phyloP scores from a whole-genome alignment of 2,113 vertebrate species.

The Daphoenositta chrysoptera region DNA sequence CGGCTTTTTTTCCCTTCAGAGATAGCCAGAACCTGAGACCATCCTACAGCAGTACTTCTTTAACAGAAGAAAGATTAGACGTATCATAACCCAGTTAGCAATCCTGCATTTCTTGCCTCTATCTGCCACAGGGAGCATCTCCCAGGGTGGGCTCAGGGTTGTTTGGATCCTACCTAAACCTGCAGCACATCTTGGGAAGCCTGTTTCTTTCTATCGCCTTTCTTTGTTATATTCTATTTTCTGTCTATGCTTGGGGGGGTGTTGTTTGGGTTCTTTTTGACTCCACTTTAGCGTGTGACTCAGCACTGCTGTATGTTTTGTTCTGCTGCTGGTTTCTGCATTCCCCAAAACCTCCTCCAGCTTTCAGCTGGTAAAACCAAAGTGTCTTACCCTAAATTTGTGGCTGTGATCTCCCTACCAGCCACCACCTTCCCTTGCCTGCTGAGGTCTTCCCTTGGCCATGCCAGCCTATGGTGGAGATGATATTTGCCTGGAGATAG shows the following conservation, averaged over 20 bases:
- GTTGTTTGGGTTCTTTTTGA: neutral
- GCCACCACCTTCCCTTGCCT: neutral
- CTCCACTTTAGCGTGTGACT: neutral
- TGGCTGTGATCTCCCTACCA: neutral
- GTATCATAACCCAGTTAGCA: neutral
- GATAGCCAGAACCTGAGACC: neutral
- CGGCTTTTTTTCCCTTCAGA: neutral
- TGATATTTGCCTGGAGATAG: neutral
- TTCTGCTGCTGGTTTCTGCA: neutral
- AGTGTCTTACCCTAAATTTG: neutral
- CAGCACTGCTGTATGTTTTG: neutral
- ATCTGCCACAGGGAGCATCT: neutral
- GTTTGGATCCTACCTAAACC: neutral
- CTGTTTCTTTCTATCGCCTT: neutral
- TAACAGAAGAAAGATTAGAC: neutral
- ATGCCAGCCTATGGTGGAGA: neutral
- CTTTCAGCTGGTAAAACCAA: neutral
- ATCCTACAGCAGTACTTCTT: neutral
- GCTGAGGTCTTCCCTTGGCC: neutral
- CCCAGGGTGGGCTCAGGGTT: neutral
- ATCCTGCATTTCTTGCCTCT: neutral
- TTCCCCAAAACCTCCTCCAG: neutral
- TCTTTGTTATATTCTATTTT: neutral
- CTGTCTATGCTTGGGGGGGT: accelerated
- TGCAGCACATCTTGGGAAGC: neutral